A percentile compares a stretch with the other conserved stretches of the same genome.
These are phyloP conservation scores for Apamea epomidion DNA, from an alignment of 2,888 invertebrate genomes.

Conservation along the genomic window DNA sequence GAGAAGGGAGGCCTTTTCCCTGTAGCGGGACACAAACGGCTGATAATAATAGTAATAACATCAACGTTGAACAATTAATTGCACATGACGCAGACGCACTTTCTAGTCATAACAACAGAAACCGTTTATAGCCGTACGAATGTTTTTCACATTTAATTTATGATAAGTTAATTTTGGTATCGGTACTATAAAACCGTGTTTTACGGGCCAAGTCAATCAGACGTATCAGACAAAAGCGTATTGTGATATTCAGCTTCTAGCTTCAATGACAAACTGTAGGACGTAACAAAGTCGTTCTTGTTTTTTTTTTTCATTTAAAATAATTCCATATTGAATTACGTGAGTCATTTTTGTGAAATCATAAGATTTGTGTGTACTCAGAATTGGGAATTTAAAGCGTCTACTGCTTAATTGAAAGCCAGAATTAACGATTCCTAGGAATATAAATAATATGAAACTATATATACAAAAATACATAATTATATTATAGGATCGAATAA, in stretches of 20 bases:
- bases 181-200: conserved; percentile 8
- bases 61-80: not conserved
- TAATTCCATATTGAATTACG: conserved; percentile 28
- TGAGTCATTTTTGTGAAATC: conserved; percentile 16
- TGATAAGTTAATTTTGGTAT: conserved; percentile 15
- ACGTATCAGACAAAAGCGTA: conserved; percentile 41
- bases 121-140: not conserved
- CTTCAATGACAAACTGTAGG: conserved; percentile 54
- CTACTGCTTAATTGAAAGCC: not conserved
- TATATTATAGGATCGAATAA: no score
- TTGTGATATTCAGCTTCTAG: conserved; percentile 36
- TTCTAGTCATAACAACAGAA: conserved; percentile 10
- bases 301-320: conserved; percentile 47
- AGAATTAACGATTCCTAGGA: not conserved
- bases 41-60: not conserved
- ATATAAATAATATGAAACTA: not conserved
- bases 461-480: no score
- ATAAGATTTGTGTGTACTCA: not conserved
- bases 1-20: not conserved
- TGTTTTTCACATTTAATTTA: conserved; percentile 17
- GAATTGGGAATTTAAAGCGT: conserved; percentile 7
- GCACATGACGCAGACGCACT: not conserved
- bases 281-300: conserved; percentile 43
- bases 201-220: conserved; percentile 29
- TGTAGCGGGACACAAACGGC: not conserved